Conservation (phyloP, 2,888 invertebrate genomes). For the Euzetes globulus region DNA sequence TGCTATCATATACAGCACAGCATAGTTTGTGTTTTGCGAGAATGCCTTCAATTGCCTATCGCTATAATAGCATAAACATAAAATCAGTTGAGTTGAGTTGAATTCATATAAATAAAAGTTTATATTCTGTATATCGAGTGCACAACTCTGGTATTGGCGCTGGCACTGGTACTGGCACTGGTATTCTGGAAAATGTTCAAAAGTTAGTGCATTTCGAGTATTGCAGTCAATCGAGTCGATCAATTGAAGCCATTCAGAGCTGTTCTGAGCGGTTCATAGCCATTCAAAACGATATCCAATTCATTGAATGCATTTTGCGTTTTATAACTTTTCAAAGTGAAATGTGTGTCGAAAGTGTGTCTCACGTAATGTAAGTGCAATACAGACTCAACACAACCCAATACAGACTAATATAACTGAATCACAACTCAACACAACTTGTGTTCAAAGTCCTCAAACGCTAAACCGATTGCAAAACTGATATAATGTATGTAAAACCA, state of each 20-base stretch:
- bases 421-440: not conserved
- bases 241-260: too few relatives aligned
- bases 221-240: too few relatives aligned
- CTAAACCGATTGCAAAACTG: not conserved
- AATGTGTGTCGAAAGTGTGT: slow-evolving; percentile 10
- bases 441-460: slow-evolving; percentile 15
- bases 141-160: not conserved
- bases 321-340: slow-evolving; percentile 1
- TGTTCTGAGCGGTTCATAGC: too few relatives aligned
- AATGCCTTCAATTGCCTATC: not conserved
- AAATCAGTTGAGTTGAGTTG: not conserved
- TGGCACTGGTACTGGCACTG: not conserved
- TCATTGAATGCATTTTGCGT: not conserved
- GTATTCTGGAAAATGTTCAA: not conserved
- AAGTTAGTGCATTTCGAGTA: not conserved
- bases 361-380: slow-evolving; percentile 7
- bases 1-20: not conserved
- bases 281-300: not conserved
- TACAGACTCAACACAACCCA: not conserved
- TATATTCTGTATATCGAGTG: not conserved
- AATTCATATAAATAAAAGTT: slow-evolving; percentile 13
- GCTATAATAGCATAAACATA: not conserved
- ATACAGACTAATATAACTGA: too few relatives aligned
- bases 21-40: not conserved
- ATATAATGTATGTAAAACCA: slow-evolving; percentile 19